These are phyloP conservation scores for Orthosia cruda DNA, from an alignment of 2,888 invertebrate species.

Conservation along the genomic window DNA sequence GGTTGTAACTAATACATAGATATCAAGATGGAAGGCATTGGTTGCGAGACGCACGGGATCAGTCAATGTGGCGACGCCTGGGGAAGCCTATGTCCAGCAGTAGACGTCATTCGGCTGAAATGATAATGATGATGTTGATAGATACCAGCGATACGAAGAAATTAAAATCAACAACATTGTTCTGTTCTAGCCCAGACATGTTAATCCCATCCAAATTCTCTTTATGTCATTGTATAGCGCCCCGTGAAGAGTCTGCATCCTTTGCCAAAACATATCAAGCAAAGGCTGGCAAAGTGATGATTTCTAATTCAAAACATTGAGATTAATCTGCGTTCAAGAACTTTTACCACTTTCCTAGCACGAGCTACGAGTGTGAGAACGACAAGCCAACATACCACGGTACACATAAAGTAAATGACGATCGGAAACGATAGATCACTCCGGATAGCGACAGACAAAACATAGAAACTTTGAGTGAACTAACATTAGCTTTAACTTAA, in stretches of 20 bases:
- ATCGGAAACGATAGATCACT: conserved; percentile 51
- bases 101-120: no score
- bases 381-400: conserved; percentile 5
- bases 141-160: no score
- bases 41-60: no score
- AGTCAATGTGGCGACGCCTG: no score
- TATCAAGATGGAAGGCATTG: no score
- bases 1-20: no score
- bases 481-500: conserved; percentile 23
- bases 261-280: background rate
- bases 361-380: conserved; percentile 36
- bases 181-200: no score
- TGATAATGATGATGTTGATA: no score
- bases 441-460: conserved; percentile 12
- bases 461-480: conserved; percentile 5
- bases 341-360: conserved; percentile 46
- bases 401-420: conserved; percentile 33
- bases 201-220: no score
- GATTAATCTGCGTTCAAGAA: conserved; percentile 3
- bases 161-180: no score
- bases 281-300: background rate
- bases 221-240: no score
- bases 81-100: no score
- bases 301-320: conserved; percentile 20
- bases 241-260: background rate